Base-by-base conservation (phyloP, 2,888 invertebrate genomes). In the Torymus auratus region DNA sequence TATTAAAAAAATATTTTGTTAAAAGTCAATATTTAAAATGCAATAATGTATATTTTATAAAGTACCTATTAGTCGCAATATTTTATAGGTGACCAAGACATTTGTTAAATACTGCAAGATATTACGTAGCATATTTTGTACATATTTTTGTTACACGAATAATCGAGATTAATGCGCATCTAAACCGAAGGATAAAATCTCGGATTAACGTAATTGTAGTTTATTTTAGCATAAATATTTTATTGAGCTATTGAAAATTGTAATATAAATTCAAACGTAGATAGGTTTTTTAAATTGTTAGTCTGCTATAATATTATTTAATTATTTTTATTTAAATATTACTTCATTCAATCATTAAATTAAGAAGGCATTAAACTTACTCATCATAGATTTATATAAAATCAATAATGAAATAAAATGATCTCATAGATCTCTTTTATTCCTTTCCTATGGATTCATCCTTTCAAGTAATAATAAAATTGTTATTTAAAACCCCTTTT, bases 401-500 rank as follows among this genome's bases (percentile, higher is more conserved):
- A 4, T 14, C 60, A 60, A 15, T 65, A 75, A 58, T 50, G 53
- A 76, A 80, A 81, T 73, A 69, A 77, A 77, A 53, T 77, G 58
- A 72, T 73, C 72, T 72, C 41, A 52, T 5, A 60, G 61, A 67
- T 69, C 23, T 77, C 23, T 73, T 58, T 62, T 41, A 65, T 52
- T 20, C 80, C 80, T 76, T 56, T 74, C 74, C 78, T 68, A 7
- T 1, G 3, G 12, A 64, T 69, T 70, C 70, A 78, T 56, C 53
- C 64, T 55, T n/a, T 62, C 41, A 41, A 13, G 23, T 15, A 67
- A 74, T 70, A 53, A 58, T 71, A 58, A 70, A 50, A 28, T 28
- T 28, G 3, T 28, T 28, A 28, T 28, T 28, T 28, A 28, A 28
- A 28, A 3, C 28, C 28, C 28, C 28, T 28, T 3, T 2, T 2